A percentile compares a stretch with the other conserved stretches of the same genome.
Conservation (phyloP, 2,797 vertebrate genomes). For the Tenualosa thibaudeaui region DNA sequence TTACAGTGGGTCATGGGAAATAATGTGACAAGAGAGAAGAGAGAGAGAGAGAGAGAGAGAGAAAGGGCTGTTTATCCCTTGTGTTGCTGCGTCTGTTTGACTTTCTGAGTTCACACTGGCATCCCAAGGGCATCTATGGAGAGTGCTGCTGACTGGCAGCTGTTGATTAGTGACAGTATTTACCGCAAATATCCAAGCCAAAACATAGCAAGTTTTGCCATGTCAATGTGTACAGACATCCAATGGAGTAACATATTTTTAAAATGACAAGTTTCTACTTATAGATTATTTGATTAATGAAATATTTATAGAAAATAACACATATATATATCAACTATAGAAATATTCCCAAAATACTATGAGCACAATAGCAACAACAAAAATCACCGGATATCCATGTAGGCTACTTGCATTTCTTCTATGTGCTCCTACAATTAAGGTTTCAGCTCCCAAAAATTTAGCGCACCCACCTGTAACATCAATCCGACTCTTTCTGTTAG, state of each 20-base stretch:
- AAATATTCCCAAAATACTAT: background rate
- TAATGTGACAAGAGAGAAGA: background rate
- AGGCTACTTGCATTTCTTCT: no score
- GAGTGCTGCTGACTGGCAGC: background rate
- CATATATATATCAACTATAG: no score
- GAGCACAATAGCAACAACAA: background rate
- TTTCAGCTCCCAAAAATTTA: background rate
- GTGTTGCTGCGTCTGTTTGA: background rate
- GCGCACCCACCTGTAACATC: conserved; percentile 17
- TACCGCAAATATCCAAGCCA: background rate
- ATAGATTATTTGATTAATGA: no score
- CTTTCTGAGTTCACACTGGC: conserved; percentile 6
- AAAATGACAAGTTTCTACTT: background rate
- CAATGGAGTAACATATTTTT: background rate
- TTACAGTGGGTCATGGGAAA: background rate
- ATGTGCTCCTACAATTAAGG: no score
- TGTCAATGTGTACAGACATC: background rate
- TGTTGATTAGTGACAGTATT: conserved; percentile 1
- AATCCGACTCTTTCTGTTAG: background rate
- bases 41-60: conserved; percentile 12
- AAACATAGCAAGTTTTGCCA: background rate
- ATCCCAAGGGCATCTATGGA: conserved; percentile 12
- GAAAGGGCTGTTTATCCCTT: background rate
- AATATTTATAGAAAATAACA: no score
- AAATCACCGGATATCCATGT: no score